These are phyloP conservation scores for Alaudala cheleensis DNA, from an alignment of 2,113 vertebrate genomes.

Conservation along the genomic window DNA sequence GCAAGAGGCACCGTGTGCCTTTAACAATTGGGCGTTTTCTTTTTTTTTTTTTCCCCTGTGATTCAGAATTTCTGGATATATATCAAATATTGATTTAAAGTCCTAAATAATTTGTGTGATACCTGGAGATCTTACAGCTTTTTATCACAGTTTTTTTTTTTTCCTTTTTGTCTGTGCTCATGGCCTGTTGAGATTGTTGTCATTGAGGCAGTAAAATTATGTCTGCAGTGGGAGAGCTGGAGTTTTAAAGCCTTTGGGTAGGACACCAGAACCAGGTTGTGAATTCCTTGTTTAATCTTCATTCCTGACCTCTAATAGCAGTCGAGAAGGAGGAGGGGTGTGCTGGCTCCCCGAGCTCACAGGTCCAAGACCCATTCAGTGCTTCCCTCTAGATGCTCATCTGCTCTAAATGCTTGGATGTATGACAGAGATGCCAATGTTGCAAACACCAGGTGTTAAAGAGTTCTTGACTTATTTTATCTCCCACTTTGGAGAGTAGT, in stretches of 20 bases:
- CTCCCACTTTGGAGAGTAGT: not conserved
- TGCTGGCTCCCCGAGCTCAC: not conserved
- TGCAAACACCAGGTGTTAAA: not conserved
- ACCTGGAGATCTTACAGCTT: not conserved
- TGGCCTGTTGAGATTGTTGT: not conserved
- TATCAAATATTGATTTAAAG: not conserved
- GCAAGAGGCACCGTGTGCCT: not conserved
- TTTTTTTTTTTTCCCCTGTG: too few species aligned
- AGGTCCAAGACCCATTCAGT: not conserved
- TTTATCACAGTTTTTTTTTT: not conserved
- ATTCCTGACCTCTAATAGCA: not conserved
- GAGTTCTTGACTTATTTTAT: not conserved
- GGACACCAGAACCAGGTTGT: not conserved
- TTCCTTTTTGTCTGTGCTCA: not conserved
- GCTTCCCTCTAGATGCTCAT: not conserved
- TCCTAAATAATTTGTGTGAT: not conserved
- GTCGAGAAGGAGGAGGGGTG: fast-evolving
- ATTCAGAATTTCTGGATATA: not conserved
- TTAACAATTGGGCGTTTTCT: not conserved
- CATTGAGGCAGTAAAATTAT: not conserved
- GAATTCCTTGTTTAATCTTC: slow-evolving; percentile 7
- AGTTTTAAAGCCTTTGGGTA: slow-evolving; percentile 7
- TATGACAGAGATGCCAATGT: not conserved
- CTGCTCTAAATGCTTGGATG: not conserved
- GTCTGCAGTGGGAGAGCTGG: not conserved